Conservation (phyloP, 2,888 invertebrate species). For the Synergus itoensis region DNA sequence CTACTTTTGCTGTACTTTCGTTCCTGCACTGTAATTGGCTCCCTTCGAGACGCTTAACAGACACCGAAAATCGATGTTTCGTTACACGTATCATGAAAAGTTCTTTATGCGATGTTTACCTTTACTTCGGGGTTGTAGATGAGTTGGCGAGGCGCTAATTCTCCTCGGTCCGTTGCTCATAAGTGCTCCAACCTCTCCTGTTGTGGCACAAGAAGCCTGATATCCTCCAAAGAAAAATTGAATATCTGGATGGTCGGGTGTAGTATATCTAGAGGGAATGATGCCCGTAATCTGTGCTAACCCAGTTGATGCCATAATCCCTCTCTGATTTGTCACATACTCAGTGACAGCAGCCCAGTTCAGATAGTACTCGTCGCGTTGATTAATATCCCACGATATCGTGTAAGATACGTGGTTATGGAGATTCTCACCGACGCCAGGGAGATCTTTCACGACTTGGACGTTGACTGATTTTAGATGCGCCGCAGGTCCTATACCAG, state of each 20-base stretch:
- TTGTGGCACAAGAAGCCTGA: constrained; percentile 81
- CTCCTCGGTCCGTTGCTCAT: constrained; percentile 71
- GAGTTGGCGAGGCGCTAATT: constrained; percentile 80
- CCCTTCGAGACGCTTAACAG: too few relatives aligned
- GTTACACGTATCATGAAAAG: not conserved
- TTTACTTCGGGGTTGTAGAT: constrained; percentile 84
- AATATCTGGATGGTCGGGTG: constrained; percentile 82
- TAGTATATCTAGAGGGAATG: constrained; percentile 82
- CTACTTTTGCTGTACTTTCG: too few relatives aligned
- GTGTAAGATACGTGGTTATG: constrained; percentile 85
- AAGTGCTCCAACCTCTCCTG: constrained; percentile 77
- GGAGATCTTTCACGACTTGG: constrained; percentile 81
- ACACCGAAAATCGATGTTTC: too few relatives aligned
- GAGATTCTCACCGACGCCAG: constrained; percentile 85
- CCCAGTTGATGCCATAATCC: constrained; percentile 84
- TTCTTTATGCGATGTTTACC: constrained; percentile 77
- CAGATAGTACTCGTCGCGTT: constrained; percentile 80
- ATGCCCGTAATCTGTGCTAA: constrained; percentile 84
- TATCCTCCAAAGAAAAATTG: constrained; percentile 85
- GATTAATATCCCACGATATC: constrained; percentile 80
- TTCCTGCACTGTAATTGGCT: too few relatives aligned
- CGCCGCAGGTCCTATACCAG: constrained; percentile 84
- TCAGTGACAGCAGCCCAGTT: constrained; percentile 83
- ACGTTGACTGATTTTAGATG: constrained; percentile 82
- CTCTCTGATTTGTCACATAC: constrained; percentile 81